Evolutionary conservation across 2,113 vertebrate species (phyloP), one percentile per base, ranked within the genome.

Genomic region (Cathartes aura): DNA sequence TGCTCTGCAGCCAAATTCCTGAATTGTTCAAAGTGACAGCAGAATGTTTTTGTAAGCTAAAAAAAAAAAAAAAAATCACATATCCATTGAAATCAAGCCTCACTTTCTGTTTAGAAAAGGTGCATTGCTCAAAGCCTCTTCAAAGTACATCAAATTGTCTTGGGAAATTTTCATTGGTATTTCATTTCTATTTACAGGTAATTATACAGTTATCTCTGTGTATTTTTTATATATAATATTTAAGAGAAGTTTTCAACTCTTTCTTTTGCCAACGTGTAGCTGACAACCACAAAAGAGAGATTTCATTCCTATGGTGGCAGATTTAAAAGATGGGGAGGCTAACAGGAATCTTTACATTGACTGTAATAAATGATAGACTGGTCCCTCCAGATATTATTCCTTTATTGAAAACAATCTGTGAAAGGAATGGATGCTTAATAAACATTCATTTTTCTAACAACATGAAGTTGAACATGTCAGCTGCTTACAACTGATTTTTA

Each of bases 151-250:
- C 20, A 36, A 0, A 52, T 68, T 93, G 27, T 72, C 34, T 94
- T 0, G 3, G 16, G 24, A 78, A 43, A 32, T 58, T 85, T 88
- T 96, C 10, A 21, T 43, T 48, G 11, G 6, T 79, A 90, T 93
- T 90, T 88, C 66, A 58, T 79, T 92, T 89, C n/a, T 93, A 55
- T 62, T 94, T 93, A n/a, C 87, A 87, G 32, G 8, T 79, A 60
- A 62, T 86, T 88, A 62, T 38, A 38, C 36, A 70, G 36, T 64
- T 85, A 78, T 43, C 2, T 67, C 52, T 86, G 0, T 83, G 9
- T 94, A 53, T 90, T 95, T 73, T 71, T 80, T 20, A 17, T 43
- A 63, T 58, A 62, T 63, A 17, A 47, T 70, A 82, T 91, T 93
- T 82, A 55, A 72, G 40, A 34, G 48, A 82, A 26, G 15, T 15